Base-by-base conservation (phyloP, 2,113 vertebrate genomes). In the Notarius quadriscutis region DNA sequence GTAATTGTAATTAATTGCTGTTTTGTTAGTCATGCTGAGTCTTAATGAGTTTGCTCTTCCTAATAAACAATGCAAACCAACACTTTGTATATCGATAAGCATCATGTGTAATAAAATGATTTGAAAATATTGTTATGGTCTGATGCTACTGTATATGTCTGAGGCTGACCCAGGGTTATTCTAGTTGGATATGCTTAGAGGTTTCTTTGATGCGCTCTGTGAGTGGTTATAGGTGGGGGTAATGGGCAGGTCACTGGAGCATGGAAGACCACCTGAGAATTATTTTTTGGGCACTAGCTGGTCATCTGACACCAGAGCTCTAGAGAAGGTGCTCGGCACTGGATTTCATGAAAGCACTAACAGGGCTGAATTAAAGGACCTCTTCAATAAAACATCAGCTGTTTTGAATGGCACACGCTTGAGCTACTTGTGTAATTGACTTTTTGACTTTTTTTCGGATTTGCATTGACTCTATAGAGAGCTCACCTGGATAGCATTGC, bases 371-470 rank as follows among this genome's bases (percentile, higher is more conserved):
- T 94, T 95, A 95, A 94, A 95, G 92, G 93, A 93, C 90, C 94
- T 95, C 94, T 95, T 95, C 94, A 95, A 95, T 95, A 95, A 95
- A 95, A 95, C 94, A 95, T 95, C 94, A 94, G 93, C 94, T 93
- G 94, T 94, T 95, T 95, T 95, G 91, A 95, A 93, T 94, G 93
- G 94, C 93, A 93, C 94, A 95, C 93, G 95, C 94, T 94, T 95
- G 93, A 95, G 94, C 94, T 95, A 94, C 93, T 94, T 92, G 93
- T 93, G 94, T 95, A 95, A 95, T 95, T 95, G 94, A 95, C 94
- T 95, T 95, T 91, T 94, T 95, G 94, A 94, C 94, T 95, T 88
- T 88, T 80, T 77, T 88, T 89, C 93, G 91, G 93, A 95, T 95
- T 95, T 95, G 95, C 94, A 94, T 94, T 94, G 95, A 94, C 93